These are phyloP conservation scores for Paramormyrops kingsleyae DNA, from an alignment of 2,113 vertebrate genomes.

Conservation along the genomic window DNA sequence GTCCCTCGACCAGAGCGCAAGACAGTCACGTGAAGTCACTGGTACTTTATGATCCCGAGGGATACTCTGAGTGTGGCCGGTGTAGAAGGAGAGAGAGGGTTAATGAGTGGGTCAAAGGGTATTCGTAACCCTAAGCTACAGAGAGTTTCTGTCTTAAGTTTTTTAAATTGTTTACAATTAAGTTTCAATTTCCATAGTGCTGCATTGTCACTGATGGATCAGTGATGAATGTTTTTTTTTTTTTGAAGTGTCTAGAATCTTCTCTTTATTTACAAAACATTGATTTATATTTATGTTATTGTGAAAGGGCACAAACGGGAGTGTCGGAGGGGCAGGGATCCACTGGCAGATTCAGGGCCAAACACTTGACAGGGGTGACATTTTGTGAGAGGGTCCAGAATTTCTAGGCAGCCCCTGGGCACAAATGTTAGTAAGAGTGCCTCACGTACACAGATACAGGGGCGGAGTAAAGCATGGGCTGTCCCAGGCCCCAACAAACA, in stretches of 20 bases:
- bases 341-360: background rate
- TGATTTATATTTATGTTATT: background rate
- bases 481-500: background rate
- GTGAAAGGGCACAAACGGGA: background rate
- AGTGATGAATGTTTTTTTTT: background rate
- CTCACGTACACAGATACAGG: background rate
- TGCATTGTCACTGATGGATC: background rate
- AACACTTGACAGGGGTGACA: background rate
- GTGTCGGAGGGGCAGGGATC: background rate
- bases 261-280: background rate
- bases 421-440: background rate
- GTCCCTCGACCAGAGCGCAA: constrained; percentile 69
- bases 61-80: background rate
- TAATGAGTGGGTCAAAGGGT: background rate
- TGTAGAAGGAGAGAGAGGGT: background rate
- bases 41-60: background rate
- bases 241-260: background rate
- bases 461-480: background rate
- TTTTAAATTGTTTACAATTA: constrained; percentile 12
- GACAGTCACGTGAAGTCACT: constrained; percentile 62
- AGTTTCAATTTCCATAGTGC: background rate
- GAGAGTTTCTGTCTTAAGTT: background rate
- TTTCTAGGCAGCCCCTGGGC: background rate
- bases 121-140: background rate
- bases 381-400: background rate